These are phyloP conservation scores for Aspidapion aeneum DNA, from an alignment of 2,888 invertebrate genomes.

Conservation along the genomic window DNA sequence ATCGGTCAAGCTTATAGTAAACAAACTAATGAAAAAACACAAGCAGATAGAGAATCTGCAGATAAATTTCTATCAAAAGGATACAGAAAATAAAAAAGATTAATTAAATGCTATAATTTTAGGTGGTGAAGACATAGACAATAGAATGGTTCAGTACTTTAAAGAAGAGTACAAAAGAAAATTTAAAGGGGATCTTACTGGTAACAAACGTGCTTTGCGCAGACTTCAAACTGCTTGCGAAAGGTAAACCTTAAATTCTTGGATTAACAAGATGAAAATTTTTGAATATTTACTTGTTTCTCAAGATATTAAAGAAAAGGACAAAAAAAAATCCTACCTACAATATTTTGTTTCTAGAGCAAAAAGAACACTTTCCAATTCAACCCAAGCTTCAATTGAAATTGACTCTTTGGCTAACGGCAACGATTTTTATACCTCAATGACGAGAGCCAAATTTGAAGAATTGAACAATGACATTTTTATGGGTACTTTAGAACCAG, in stretches of 20 bases:
- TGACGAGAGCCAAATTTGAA: constrained; percentile 62
- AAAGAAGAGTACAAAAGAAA: constrained; percentile 55
- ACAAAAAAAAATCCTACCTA: too few relatives aligned
- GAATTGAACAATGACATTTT: constrained; percentile 62
- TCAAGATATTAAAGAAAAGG: too few relatives aligned
- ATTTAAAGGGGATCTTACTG: constrained; percentile 49
- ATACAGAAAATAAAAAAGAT: too few relatives aligned
- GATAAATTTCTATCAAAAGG: too few relatives aligned
- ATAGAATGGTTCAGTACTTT: constrained; percentile 53
- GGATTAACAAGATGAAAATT: too few relatives aligned
- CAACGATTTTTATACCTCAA: constrained; percentile 56
- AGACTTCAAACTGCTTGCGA: constrained; percentile 62
- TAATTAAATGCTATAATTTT: too few relatives aligned
- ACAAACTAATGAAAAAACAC: too few relatives aligned
- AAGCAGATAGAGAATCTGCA: too few relatives aligned
- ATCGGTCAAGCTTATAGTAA: too few relatives aligned
- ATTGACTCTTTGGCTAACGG: constrained; percentile 59
- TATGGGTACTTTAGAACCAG: constrained; percentile 59
- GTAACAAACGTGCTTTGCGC: constrained; percentile 54
- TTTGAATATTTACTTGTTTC: too few relatives aligned
- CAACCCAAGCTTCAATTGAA: constrained; percentile 56
- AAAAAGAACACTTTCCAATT: constrained; percentile 56
- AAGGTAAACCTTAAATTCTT: constrained; percentile 35
- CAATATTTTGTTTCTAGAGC: constrained; percentile 40
- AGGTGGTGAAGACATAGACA: constrained; percentile 55